Conservation (phyloP, 92 coral and sea anemone species). For the Epizoanthus fatuus region DNA sequence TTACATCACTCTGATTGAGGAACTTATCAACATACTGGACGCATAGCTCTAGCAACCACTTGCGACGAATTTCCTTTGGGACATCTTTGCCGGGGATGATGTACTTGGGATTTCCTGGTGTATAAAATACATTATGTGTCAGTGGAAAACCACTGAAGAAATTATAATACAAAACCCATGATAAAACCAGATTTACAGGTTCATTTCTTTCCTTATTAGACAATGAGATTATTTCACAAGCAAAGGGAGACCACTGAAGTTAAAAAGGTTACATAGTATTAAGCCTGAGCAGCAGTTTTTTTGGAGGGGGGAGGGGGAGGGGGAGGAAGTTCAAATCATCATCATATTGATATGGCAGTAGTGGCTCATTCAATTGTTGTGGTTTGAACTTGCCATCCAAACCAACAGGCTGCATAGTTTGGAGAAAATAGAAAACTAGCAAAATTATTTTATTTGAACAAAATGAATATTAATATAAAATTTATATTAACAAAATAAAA, state of each 20-base stretch:
- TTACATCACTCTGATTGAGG: conserved; percentile 48
- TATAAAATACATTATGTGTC: conserved; percentile 3
- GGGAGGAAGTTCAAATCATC: background rate
- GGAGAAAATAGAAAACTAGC: background rate
- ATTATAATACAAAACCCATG: too few relatives aligned
- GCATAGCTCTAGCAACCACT: conserved; percentile 59
- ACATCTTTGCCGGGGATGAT: conserved; percentile 49
- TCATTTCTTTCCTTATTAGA: background rate
- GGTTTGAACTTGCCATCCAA: background rate
- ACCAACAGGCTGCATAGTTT: background rate
- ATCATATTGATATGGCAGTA: conserved; percentile 11
- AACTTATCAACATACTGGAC: conserved; percentile 43
- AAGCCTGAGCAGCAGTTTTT: too few relatives aligned
- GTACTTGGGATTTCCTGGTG: conserved; percentile 49
- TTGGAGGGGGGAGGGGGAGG: too few relatives aligned
- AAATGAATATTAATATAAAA: too few relatives aligned
- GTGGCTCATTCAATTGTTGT: background rate
- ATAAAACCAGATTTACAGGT: background rate
- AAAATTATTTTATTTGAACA: too few relatives aligned
- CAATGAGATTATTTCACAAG: background rate
- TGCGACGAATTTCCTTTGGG: conserved; percentile 54
- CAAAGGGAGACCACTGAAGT: background rate
- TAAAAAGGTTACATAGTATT: too few relatives aligned
- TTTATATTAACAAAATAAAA: too few relatives aligned
- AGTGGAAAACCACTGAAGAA: background rate